A percentile compares a stretch with the other conserved stretches of the same genome.
Conservation (phyloP, 2,113 vertebrate genomes). For the Gambusia holbrooki region DNA sequence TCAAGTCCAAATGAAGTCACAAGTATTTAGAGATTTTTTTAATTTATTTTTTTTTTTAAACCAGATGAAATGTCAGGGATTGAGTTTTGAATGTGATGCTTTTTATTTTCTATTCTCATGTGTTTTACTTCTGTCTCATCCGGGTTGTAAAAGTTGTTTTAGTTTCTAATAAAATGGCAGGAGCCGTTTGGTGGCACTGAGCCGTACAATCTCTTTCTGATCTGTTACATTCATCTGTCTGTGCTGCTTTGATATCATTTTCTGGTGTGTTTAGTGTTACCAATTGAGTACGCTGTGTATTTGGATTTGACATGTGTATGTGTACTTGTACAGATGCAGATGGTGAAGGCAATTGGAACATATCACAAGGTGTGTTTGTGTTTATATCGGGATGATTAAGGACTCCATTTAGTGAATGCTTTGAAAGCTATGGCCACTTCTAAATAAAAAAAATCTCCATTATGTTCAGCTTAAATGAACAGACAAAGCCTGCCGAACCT, state of each 20-base stretch:
- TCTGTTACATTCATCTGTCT: slow-evolving; percentile 19
- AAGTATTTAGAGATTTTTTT: no score
- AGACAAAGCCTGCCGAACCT: slow-evolving; percentile 39
- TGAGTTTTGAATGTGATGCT: slow-evolving; percentile 20
- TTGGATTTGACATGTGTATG: slow-evolving; percentile 72
- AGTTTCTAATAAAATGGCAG: slow-evolving; percentile 55
- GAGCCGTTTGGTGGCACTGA: slow-evolving; percentile 14
- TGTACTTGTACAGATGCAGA: slow-evolving; percentile 84
- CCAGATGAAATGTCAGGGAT: neutral
- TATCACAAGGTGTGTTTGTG: slow-evolving; percentile 65
- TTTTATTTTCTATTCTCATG: slow-evolving; percentile 28
- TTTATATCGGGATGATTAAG: slow-evolving; percentile 42
- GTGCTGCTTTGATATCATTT: neutral
- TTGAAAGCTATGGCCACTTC: slow-evolving; percentile 20
- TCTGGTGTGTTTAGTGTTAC: slow-evolving; percentile 31
- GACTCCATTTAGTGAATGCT: slow-evolving; percentile 11
- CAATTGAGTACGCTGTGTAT: slow-evolving; percentile 37
- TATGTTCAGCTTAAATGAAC: slow-evolving; percentile 50
- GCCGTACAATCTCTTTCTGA: slow-evolving; percentile 15
- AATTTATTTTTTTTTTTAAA: neutral
- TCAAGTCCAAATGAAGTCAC: no score
- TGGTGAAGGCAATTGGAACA: slow-evolving; percentile 84
- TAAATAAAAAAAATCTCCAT: slow-evolving; percentile 70
- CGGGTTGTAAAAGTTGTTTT: slow-evolving; percentile 37
- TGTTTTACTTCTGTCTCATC: slow-evolving; percentile 34